Evolutionary conservation across 2,113 vertebrate species (phyloP).

Genomic region (Paralichthys olivaceus): DNA sequence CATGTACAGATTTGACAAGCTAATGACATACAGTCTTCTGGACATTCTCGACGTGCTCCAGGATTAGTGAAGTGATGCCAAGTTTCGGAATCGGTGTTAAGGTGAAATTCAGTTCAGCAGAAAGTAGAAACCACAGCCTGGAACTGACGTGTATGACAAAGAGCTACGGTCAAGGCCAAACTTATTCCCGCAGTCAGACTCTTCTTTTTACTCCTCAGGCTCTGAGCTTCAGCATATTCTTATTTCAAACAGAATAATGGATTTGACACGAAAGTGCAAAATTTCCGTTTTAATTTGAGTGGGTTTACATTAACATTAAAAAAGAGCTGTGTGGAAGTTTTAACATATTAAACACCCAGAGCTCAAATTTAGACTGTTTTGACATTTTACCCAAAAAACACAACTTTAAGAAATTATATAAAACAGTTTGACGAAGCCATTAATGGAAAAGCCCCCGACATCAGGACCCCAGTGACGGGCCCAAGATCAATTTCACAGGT

Average conservation of each 20-base stretch:
- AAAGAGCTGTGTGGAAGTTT: neutral
- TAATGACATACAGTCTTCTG: neutral
- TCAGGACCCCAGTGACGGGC: neutral
- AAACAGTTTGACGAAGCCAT: neutral
- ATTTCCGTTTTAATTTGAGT: neutral
- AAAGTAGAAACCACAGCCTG: neutral
- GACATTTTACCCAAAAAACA: neutral
- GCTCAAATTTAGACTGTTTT: neutral
- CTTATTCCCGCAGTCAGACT: neutral
- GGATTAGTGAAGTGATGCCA: constrained; percentile 28
- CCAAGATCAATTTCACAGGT: no score
- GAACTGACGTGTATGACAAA: neutral
- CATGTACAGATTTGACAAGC: neutral
- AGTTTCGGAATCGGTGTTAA: constrained; percentile 22
- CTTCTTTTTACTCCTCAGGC: neutral
- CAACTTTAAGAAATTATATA: neutral
- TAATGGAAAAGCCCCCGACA: neutral
- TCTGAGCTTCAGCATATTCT: neutral
- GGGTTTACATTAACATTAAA: neutral
- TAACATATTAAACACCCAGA: neutral
- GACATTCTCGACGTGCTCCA: constrained; percentile 24
- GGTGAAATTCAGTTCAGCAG: constrained; percentile 16
- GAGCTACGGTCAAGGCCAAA: neutral
- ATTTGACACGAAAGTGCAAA: neutral
- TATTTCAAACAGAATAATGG: neutral